These are phyloP conservation scores for Drosophila planitibia DNA, from an alignment of 2,888 invertebrate species.

Conservation along the genomic window DNA sequence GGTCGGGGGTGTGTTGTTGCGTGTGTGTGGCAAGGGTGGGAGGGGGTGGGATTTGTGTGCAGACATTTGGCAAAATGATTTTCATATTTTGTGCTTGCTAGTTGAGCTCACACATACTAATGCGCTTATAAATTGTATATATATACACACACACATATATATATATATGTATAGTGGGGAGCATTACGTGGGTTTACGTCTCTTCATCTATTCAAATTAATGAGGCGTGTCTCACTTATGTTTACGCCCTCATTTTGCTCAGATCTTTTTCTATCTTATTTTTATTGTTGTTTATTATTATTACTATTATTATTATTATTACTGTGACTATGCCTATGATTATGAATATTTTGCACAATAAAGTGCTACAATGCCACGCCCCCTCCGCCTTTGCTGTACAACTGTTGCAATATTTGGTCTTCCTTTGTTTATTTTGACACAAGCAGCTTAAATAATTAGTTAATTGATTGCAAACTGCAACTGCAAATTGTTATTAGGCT, in stretches of 20 bases:
- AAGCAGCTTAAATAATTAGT: conserved; percentile 69
- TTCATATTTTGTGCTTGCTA: conserved; percentile 69
- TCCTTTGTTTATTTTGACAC: conserved; percentile 21
- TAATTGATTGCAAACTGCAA: conserved; percentile 50
- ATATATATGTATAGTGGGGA: neutral
- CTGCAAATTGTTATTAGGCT: conserved; percentile 1
- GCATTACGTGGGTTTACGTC: conserved; percentile 12
- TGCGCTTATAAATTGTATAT: conserved; percentile 18
- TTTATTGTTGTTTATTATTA: conserved; percentile 55
- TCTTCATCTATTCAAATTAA: conserved; percentile 66
- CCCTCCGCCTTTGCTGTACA: neutral
- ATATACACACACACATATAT: conserved; percentile 1
- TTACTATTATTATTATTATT: neutral
- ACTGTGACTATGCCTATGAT: neutral
- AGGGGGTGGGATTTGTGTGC: conserved; percentile 12
- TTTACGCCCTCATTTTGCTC: conserved; percentile 47
- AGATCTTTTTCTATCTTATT: conserved; percentile 29
- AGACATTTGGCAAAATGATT: conserved; percentile 68
- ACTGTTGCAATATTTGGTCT: conserved; percentile 18
- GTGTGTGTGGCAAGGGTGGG: neutral
- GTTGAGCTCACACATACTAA: conserved; percentile 61
- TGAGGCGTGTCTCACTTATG: conserved; percentile 71
- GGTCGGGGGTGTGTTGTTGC: neutral
- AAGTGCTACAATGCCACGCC: conserved; percentile 12
- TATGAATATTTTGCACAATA: conserved; percentile 32